Percentiles rank a stretch among this genome's conserved stretches.
phyloP scores from a whole-genome alignment of 2,888 invertebrate genomes.

The Smittia sp. region DNA sequence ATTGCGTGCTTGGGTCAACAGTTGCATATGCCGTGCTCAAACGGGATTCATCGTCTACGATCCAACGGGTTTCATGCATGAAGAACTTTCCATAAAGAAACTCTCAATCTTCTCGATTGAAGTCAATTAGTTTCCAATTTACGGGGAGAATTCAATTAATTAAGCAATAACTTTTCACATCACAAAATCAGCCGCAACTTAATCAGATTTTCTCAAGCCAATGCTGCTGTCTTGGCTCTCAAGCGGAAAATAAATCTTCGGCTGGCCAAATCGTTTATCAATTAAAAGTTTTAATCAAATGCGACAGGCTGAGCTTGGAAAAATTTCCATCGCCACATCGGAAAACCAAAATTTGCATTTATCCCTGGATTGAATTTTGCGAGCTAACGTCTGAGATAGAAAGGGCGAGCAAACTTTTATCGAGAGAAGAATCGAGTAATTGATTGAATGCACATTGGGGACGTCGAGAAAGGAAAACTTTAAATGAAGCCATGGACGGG shows the following conservation, averaged over 20 bases:
- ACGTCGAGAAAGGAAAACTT: not conserved
- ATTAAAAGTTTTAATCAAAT: conserved; percentile 32
- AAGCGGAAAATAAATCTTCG: not conserved
- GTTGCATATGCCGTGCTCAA: conserved; percentile 14
- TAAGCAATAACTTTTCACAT: conserved; percentile 27
- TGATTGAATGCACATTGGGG: conserved; percentile 32
- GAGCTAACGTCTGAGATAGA: not conserved
- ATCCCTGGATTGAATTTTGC: not conserved
- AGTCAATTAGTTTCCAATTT: conserved; percentile 34
- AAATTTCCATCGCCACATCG: not conserved
- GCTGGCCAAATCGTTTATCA: not conserved
- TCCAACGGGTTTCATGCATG: conserved; percentile 23
- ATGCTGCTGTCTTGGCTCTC: not conserved
- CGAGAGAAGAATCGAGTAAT: conserved; percentile 19
- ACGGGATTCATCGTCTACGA: not conserved
- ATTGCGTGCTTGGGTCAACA: conserved; percentile 37
- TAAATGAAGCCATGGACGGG: not conserved
- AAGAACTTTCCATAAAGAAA: not conserved
- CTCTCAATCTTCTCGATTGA: not conserved
- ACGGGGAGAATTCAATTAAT: conserved; percentile 16
- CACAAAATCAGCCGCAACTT: conserved; percentile 7
- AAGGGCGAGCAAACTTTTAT: not conserved
- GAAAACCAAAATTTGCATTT: not conserved
- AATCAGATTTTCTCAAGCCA: not conserved
- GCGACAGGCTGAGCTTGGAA: conserved; percentile 10